A percentile compares a stretch with the other conserved stretches of the same genome.
Evolutionary conservation across 2,113 vertebrate genomes (phyloP).

Genomic region (Semicossyphus pulcher): DNA sequence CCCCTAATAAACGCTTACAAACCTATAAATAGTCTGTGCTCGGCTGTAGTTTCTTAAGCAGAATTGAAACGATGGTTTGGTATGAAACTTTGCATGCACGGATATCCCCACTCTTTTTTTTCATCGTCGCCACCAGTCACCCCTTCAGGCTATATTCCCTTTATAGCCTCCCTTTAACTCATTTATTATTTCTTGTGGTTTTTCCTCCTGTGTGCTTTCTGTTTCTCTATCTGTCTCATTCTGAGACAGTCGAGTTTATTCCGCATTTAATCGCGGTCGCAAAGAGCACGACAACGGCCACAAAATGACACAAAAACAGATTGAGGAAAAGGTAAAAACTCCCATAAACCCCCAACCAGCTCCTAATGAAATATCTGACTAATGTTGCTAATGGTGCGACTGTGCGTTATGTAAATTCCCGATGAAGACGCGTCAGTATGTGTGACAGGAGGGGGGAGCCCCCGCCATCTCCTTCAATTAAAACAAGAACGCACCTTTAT

Average conservation of each 20-base stretch:
- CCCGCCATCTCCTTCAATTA: slow-evolving; percentile 18
- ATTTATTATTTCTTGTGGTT: not conserved
- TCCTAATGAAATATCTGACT: not conserved
- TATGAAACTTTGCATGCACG: slow-evolving; percentile 33
- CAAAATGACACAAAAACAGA: rapidly evolving
- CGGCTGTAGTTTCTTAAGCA: not conserved
- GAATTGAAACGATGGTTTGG: not conserved
- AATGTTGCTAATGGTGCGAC: not conserved
- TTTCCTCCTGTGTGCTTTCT: not conserved
- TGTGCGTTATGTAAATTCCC: slow-evolving; percentile 40
- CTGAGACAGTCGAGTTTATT: not conserved
- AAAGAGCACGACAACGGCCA: not conserved
- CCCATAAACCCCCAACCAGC: not conserved
- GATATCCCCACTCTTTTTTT: not conserved
- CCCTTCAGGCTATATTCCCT: not conserved
- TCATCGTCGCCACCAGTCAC: slow-evolving; percentile 2
- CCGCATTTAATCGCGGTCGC: not conserved
- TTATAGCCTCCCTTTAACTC: not conserved
- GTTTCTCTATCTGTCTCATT: not conserved
- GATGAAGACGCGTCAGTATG: slow-evolving; percentile 33
- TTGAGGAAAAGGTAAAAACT: not conserved
- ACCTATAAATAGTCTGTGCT: not conserved
- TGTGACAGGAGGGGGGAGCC: not conserved
- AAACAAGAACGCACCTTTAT: slow-evolving; percentile 29
- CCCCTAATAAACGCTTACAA: not conserved